Conservation (phyloP, 1,140 invertebrate genomes). For the Anastrepha obliqua region DNA sequence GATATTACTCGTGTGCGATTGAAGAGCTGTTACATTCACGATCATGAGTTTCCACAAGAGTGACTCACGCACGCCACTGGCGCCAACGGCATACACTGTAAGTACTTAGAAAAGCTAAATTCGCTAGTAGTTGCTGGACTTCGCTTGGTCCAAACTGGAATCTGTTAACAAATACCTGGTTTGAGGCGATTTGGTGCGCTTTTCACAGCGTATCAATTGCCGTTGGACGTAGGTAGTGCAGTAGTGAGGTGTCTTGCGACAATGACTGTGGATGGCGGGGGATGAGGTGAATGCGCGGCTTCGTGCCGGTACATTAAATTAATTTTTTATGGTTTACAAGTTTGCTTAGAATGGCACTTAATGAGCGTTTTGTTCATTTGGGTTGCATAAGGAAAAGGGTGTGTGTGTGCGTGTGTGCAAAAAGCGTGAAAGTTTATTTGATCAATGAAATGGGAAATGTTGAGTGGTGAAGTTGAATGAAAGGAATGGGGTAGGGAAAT, state of each 20-base stretch:
- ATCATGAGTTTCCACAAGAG: constrained; percentile 73
- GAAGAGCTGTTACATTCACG: neutral
- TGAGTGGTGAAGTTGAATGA: neutral
- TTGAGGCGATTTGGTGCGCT: constrained; percentile 34
- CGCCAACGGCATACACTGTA: constrained; percentile 72
- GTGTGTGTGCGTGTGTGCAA: neutral
- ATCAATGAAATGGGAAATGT: neutral
- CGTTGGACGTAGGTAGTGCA: neutral
- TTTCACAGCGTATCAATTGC: constrained; percentile 1
- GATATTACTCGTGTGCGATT: neutral
- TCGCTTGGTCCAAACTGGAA: neutral
- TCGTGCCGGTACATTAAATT: neutral
- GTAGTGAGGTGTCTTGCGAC: neutral
- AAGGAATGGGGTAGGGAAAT: neutral
- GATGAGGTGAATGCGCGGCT: neutral
- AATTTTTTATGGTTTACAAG: neutral
- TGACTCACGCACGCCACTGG: constrained; percentile 71
- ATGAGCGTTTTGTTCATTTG: neutral
- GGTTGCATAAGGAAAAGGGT: neutral
- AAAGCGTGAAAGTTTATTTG: neutral
- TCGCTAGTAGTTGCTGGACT: neutral
- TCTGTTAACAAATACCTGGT: neutral
- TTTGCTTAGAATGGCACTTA: neutral
- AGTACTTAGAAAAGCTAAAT: constrained; percentile 60
- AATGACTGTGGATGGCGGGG: neutral